Evolutionary conservation across 2,888 invertebrate genomes (phyloP).

Genomic region (Xestoiulus laeticollis): DNA sequence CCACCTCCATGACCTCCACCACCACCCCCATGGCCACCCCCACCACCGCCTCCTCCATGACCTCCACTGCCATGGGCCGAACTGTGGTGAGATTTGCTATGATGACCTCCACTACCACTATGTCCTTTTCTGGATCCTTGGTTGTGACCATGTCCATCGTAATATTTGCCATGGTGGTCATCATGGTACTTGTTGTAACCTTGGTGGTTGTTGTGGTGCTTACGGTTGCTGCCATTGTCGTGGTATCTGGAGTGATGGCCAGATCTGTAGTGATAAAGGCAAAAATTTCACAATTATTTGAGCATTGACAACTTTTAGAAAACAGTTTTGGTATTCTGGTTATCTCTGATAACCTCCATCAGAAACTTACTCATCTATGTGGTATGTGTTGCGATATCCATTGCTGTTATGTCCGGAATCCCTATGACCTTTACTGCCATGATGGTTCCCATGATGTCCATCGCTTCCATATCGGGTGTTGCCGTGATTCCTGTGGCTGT

Average conservation of each 20-base stretch:
- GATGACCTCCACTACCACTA: slow-evolving; percentile 54
- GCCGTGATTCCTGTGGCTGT: slow-evolving; percentile 52
- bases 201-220: slow-evolving; percentile 53
- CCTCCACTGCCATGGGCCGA: slow-evolving; percentile 44
- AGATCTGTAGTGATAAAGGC: slow-evolving; percentile 51
- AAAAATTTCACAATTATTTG: not conserved
- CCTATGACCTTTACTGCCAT: slow-evolving; percentile 52
- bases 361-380: slow-evolving; percentile 53
- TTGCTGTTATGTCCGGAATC: slow-evolving; percentile 52
- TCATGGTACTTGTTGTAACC: slow-evolving; percentile 54
- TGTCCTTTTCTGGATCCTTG: slow-evolving; percentile 51
- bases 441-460: slow-evolving; percentile 55
- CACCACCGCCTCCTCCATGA: slow-evolving; percentile 17
- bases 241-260: slow-evolving; percentile 54
- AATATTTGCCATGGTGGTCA: slow-evolving; percentile 55
- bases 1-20: not conserved
- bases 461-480: slow-evolving; percentile 48
- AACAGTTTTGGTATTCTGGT: no score
- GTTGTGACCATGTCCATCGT: slow-evolving; percentile 53
- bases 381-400: slow-evolving; percentile 53
- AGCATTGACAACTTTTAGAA: no score
- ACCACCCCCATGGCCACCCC: slow-evolving; percentile 59
- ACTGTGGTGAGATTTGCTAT: slow-evolving; percentile 49
- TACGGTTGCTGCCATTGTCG: slow-evolving; percentile 52
- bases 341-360: no score